phyloP scores from a whole-genome alignment of 2,797 vertebrate species.

The Amazona ochrocephala region DNA sequence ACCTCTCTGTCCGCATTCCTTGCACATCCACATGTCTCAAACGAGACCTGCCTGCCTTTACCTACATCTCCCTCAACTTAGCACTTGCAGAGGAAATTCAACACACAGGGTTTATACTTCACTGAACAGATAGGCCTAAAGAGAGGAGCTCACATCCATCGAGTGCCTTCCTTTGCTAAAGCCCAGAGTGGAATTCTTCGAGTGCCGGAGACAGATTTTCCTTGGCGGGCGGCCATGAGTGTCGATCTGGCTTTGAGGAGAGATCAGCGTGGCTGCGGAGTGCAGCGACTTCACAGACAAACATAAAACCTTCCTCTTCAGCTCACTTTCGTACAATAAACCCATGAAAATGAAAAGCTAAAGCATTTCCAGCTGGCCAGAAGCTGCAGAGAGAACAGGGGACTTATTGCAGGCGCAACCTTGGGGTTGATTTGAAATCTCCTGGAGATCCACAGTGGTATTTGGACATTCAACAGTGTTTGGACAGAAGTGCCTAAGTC shows the following conservation, averaged over 20 bases:
- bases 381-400: background rate
- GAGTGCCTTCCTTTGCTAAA: background rate
- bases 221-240: background rate
- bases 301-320: background rate
- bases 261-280: background rate
- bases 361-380: slow-evolving; percentile 7
- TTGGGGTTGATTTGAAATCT: background rate
- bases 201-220: slow-evolving; percentile 21
- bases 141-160: background rate
- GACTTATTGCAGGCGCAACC: background rate
- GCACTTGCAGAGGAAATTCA: background rate
- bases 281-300: background rate
- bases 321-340: background rate
- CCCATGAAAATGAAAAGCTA: background rate
- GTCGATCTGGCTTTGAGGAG: slow-evolving; percentile 13
- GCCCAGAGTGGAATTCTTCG: slow-evolving; percentile 36
- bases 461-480: background rate
- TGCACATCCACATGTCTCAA: accelerated
- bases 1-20: background rate
- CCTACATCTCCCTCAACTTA: background rate
- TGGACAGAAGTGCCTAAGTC: background rate
- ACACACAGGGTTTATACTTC: background rate
- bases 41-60: background rate
- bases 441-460: background rate
- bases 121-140: background rate